phyloP scores from a whole-genome alignment of 2,888 invertebrate species.

The Gastrophysa polygoni region DNA sequence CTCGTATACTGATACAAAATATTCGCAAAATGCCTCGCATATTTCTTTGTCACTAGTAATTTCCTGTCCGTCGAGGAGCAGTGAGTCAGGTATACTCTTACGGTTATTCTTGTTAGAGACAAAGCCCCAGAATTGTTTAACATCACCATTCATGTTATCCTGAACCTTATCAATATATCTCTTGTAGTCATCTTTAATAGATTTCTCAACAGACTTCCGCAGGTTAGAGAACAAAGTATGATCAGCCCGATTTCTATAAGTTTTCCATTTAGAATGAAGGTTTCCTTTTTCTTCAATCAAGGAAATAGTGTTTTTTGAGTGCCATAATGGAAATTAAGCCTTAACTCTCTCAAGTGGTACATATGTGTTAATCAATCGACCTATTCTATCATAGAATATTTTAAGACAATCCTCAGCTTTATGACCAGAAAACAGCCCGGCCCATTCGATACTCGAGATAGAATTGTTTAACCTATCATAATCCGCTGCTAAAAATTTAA shows the following conservation, averaged over 20 bases:
- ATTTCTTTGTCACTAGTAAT: neutral
- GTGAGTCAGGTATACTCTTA: neutral
- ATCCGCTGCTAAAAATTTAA: conserved; percentile 6
- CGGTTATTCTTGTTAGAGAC: neutral
- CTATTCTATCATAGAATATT: conserved; percentile 2
- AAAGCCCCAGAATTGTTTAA: conserved; percentile 2
- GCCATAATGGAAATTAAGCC: neutral
- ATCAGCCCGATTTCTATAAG: neutral
- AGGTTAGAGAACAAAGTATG: neutral
- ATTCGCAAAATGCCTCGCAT: neutral
- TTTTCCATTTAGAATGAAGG: neutral
- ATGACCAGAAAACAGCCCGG: neutral
- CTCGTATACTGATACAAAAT: conserved; percentile 10
- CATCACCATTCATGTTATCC: neutral
- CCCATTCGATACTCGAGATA: neutral
- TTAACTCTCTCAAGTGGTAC: conserved; percentile 1
- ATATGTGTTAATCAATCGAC: neutral
- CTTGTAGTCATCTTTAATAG: conserved; percentile 5
- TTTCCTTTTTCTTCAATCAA: conserved; percentile 3
- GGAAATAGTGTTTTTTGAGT: conserved; percentile 5
- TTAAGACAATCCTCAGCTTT: conserved; percentile 2
- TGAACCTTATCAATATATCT: conserved; percentile 1
- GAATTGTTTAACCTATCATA: neutral
- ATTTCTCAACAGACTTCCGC: neutral
- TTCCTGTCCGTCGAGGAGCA: neutral